Evolutionary conservation across 64 coral and sea anemone genomes (phyloP), one percentile per base, ranked within the genome.

Genomic region (Anthopleura sola): DNA sequence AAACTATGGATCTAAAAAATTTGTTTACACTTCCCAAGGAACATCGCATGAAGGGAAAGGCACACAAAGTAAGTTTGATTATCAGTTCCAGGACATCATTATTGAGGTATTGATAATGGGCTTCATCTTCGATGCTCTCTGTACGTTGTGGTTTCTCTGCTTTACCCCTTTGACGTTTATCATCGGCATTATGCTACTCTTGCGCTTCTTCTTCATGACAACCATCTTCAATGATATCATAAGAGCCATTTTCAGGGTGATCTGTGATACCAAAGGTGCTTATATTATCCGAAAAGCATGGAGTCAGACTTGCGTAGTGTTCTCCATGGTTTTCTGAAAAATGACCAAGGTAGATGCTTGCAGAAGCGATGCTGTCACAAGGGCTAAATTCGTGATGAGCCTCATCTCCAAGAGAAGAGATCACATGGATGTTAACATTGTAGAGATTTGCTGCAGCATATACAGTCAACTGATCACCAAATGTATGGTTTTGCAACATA

Each of bases 251-350:
- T 48, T 3, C 46, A 5, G 46, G 11, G 3, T 48, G 4, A 48
- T 84, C 83, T 68, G 36, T 37, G 8, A n/a, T n/a, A n/a, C n/a
- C n/a, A n/a, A n/a, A n/a, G n/a, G n/a, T n/a, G n/a, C n/a, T n/a
- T n/a, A n/a, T n/a, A n/a, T n/a, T n/a, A n/a, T 66, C 60, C 4
- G 5, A 29, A 75, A 64, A 32, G 9, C 24, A 29, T 33, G 58
- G 86, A 32, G 37, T 54, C 26, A 88, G 49, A 55, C 78, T 88
- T 23, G 79, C 21, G 32, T 78, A 86, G 34, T 78, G 85, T 56
- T 86, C 85, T 34, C 50, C 85, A 15, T 81, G 77, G 64, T 82
- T 88, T 53, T 88, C 39, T 0, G 78, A 77, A 82, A 88, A 68
- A 81, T 88, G 76, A 24, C 78, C 86, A 60, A 88, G 86, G 58